These are phyloP conservation scores for Myotis planiceps DNA, from an alignment of 2,797 vertebrate species.

Conservation along the genomic window DNA sequence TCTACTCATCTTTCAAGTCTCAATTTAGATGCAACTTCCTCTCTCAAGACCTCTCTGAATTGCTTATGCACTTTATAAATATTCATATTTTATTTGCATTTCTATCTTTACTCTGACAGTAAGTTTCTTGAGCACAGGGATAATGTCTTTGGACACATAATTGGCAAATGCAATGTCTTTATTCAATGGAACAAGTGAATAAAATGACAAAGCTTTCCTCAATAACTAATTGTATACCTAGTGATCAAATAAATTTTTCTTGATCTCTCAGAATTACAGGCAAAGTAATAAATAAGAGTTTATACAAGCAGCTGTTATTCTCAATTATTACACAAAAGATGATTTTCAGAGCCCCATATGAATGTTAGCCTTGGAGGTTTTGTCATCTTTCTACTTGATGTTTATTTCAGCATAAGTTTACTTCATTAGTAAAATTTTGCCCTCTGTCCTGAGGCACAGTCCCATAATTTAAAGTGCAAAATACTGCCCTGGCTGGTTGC, in stretches of 20 bases:
- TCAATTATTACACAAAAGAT: slow-evolving; percentile 4
- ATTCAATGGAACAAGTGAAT: slow-evolving; percentile 15
- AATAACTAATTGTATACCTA: slow-evolving; percentile 30
- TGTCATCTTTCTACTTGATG: slow-evolving; percentile 34
- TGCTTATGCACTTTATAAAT: background rate
- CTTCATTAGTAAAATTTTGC: slow-evolving; percentile 33
- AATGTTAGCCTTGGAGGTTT: background rate
- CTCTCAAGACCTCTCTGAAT: slow-evolving; percentile 9
- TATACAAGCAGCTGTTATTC: slow-evolving; percentile 39
- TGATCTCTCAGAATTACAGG: background rate
- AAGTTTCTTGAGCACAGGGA: slow-evolving; percentile 1
- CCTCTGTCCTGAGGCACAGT: slow-evolving; percentile 35
- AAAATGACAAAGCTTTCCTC: slow-evolving; percentile 31
- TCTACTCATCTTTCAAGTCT: slow-evolving; percentile 18
- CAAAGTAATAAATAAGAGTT: slow-evolving; percentile 44
- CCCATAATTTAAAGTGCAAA: slow-evolving; percentile 48
- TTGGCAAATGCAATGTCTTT: background rate
- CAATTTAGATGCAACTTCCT: background rate
- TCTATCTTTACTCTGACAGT: background rate
- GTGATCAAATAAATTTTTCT: slow-evolving; percentile 37
- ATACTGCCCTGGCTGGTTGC: too few relatives aligned
- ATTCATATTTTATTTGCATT: slow-evolving; percentile 6
- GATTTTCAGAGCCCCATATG: slow-evolving; percentile 41
- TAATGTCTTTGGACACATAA: slow-evolving; percentile 31
- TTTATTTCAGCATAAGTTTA: slow-evolving; percentile 58